Conservation (phyloP, 35 echinoderm and acorn worm species). For the Stichopus chloronotus region DNA sequence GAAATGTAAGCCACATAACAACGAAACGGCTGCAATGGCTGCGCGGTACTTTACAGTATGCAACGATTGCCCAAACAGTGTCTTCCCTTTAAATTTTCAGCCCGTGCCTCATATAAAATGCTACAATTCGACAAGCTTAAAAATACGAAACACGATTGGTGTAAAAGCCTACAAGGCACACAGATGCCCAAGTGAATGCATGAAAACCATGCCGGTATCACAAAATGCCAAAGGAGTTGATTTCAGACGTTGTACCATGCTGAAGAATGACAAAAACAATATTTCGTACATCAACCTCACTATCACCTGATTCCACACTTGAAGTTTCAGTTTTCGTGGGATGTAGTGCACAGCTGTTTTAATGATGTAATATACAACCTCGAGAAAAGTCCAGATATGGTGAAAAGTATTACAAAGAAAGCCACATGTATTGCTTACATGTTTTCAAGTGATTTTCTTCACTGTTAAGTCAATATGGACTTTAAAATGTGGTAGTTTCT, state of each 20-base stretch:
- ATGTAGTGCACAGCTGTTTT: no score
- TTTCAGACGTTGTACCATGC: not conserved
- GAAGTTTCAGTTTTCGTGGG: no score
- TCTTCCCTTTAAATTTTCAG: conserved; percentile 13
- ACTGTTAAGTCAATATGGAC: no score
- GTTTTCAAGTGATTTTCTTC: no score
- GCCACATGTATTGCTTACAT: no score
- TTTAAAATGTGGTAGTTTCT: no score
- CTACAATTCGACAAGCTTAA: not conserved
- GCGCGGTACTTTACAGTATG: not conserved
- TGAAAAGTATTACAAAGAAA: no score
- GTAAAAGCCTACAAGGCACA: no score
- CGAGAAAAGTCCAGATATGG: no score
- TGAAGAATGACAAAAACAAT: not conserved
- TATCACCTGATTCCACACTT: no score
- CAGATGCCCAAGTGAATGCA: not conserved
- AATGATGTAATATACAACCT: no score
- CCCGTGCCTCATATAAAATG: not conserved
- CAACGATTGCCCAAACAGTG: conserved; percentile 4
- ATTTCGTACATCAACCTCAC: no score
- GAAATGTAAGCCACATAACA: not conserved
- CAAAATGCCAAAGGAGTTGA: not conserved
- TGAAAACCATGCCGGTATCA: not conserved
- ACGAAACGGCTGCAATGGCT: not conserved
- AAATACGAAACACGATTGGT: not conserved